Conservation (phyloP, 2,888 invertebrate species). For the Acleris emargana region DNA sequence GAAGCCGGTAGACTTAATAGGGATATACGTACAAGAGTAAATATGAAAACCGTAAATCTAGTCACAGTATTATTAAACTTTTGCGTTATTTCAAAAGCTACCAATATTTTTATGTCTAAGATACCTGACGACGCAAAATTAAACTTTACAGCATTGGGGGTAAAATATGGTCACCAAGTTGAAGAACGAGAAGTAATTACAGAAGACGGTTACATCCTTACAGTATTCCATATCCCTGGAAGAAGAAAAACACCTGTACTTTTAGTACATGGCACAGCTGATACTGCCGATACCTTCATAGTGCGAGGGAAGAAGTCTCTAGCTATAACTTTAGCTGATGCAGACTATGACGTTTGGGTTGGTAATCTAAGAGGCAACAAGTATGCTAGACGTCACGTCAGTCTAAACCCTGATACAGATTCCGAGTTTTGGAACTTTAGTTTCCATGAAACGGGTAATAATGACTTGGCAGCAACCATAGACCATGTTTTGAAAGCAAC, state of each 20-base stretch:
- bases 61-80: background rate
- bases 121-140: slow-evolving; percentile 16
- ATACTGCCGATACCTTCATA: slow-evolving; percentile 52
- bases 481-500: slow-evolving; percentile 64
- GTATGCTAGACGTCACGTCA: slow-evolving; percentile 79
- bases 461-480: slow-evolving; percentile 86
- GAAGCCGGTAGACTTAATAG: no score
- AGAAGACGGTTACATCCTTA: slow-evolving; percentile 25
- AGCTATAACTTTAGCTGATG: slow-evolving; percentile 60
- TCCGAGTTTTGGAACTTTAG: slow-evolving; percentile 78
- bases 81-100: background rate
- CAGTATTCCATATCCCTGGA: slow-evolving; percentile 26
- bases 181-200: slow-evolving; percentile 26
- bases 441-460: slow-evolving; percentile 87
- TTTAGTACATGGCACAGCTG: slow-evolving; percentile 54
- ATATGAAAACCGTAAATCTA: no score
- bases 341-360: slow-evolving; percentile 74
- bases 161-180: slow-evolving; percentile 28
- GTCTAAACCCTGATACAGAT: slow-evolving; percentile 57
- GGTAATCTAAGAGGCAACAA: slow-evolving; percentile 82
- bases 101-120: background rate
- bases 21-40: no score
- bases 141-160: slow-evolving; percentile 18
- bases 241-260: slow-evolving; percentile 44
- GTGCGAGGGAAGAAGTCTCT: slow-evolving; percentile 50